phyloP scores from a whole-genome alignment of 23 tunicate genomes.

The Phallusia fumigata region DNA sequence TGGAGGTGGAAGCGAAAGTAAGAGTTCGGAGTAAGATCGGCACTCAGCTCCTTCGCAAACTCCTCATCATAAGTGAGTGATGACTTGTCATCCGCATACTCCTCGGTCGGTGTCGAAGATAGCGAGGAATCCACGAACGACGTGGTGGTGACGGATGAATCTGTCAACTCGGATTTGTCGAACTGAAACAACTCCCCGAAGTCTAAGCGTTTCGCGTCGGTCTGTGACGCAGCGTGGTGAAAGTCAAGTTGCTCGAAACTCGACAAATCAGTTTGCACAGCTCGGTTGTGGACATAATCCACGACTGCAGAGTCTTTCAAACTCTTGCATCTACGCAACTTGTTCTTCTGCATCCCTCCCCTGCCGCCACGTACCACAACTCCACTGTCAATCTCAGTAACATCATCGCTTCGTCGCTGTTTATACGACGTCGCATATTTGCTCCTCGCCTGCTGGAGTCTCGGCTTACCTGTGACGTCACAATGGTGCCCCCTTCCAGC shows the following conservation, averaged over 20 bases:
- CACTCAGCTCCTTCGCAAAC: neutral
- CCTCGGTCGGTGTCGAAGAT: neutral
- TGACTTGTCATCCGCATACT: neutral
- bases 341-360: neutral
- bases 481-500: neutral
- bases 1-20: neutral
- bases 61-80: neutral
- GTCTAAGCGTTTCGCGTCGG: neutral
- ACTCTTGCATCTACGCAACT: neutral
- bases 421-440: neutral
- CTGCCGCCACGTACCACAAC: neutral
- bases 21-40: slow-evolving; percentile 3
- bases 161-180: neutral
- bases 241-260: neutral
- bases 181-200: neutral
- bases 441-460: neutral
- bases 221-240: neutral
- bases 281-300: neutral
- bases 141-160: neutral
- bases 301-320: neutral
- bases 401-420: neutral
- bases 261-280: neutral
- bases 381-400: neutral
- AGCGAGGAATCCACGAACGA: neutral
- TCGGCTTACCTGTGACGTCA: neutral